Conservation (phyloP, 2,888 invertebrate species). For the Caenorhabditis panamensis region DNA sequence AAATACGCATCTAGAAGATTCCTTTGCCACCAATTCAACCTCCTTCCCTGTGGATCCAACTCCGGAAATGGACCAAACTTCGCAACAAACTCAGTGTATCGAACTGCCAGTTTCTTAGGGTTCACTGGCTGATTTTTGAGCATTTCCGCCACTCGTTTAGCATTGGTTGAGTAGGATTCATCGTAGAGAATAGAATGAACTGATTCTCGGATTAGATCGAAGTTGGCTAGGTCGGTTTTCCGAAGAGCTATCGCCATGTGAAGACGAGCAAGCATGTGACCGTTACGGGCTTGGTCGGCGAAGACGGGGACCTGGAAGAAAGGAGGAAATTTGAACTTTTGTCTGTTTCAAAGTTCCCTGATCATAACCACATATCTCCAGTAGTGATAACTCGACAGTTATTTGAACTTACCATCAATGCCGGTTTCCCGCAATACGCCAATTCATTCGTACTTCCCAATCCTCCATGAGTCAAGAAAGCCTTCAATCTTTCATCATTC, state of each 20-base stretch:
- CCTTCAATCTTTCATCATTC: constrained; percentile 36
- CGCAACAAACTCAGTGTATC: constrained; percentile 54
- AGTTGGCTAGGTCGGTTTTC: constrained; percentile 42
- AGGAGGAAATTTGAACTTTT: too few species aligned
- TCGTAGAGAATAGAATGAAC: constrained; percentile 30
- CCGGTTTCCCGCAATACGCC: constrained; percentile 53
- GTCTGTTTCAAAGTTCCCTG: too few species aligned
- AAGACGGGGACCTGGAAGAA: constrained; percentile 43
- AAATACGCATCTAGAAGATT: not conserved
- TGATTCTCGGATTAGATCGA: constrained; percentile 7
- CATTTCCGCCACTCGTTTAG: constrained; percentile 27
- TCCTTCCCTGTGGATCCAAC: constrained; percentile 24
- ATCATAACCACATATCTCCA: too few species aligned
- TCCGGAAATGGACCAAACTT: constrained; percentile 41
- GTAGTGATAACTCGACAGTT: too few species aligned
- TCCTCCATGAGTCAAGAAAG: constrained; percentile 61
- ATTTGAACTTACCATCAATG: constrained; percentile 34
- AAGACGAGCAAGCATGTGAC: constrained; percentile 52
- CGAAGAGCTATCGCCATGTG: constrained; percentile 26
- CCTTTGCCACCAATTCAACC: constrained; percentile 39
- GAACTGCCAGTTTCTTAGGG: constrained; percentile 45
- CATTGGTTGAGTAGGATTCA: constrained; percentile 16
- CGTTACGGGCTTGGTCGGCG: constrained; percentile 55
- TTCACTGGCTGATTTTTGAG: constrained; percentile 38
- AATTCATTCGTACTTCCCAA: constrained; percentile 61